Evolutionary conservation across 1,140 invertebrate genomes (phyloP), one percentile per base, ranked within the genome.

Genomic region (Helicoverpa zea): DNA sequence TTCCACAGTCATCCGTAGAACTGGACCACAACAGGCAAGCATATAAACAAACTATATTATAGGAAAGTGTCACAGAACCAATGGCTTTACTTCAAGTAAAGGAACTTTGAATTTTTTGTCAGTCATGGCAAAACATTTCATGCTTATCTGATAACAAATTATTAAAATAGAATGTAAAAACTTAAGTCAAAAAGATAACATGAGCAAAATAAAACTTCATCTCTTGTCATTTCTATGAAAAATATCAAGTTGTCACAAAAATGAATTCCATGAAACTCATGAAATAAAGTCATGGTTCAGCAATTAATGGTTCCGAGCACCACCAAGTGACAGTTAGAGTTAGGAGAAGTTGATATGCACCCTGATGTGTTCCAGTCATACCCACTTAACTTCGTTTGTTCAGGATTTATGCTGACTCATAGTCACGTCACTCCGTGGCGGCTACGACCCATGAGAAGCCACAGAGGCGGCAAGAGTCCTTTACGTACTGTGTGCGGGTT

Each of bases 1-100:
- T 95, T 95, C 93, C 94, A 95, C 94, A 94, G 94, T 94, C 94
- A 95, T 94, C 89, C 75, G 84, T 87, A 90, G 56, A 82, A 92
- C 87, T 86, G 86, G 89, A 88, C 81, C 91, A 92, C 91, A 92
- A 72, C 87, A 91, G 90, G 86, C 77, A 70, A 74, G 74, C 81
- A 88, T 72, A 79, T 54, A 73, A 78, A 86, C 81, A 85, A 85
- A 87, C 66, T 85, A 87, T 85, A 88, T 83, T 84, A 87, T 92
- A 89, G 87, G 87, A 91, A 88, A 86, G 85, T 88, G 89, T 89
- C 90, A 91, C 87, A 83, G 74, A 81, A 84, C 89, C 88, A 87
- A 59, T 87, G 86, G 87, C 88, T 89, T 83, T 82, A 89, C 83
- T 86, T 88, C 84, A 81, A 79, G 61, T 74, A 78, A 73, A 80